These are phyloP conservation scores for Boloria euphrosyne DNA, from an alignment of 2,888 invertebrate species.

Conservation along the genomic window DNA sequence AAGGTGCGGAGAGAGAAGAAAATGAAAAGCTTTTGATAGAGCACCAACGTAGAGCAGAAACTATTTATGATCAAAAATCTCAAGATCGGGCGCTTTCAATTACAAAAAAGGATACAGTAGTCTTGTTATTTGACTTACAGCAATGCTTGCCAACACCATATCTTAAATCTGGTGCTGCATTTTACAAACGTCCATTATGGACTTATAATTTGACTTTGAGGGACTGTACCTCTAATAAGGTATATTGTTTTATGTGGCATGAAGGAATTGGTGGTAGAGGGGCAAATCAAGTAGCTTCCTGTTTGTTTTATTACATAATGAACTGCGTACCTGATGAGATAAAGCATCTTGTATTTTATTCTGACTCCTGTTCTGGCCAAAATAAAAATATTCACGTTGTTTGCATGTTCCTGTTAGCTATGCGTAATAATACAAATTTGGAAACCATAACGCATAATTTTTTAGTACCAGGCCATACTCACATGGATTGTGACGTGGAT, in stretches of 20 bases:
- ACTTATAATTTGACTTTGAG: slow-evolving; percentile 14
- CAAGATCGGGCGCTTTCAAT: not conserved
- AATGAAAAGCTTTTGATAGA: not conserved
- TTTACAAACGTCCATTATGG: slow-evolving; percentile 17
- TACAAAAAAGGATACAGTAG: slow-evolving; percentile 9
- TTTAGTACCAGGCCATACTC: slow-evolving; percentile 30
- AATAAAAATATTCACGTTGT: slow-evolving; percentile 22
- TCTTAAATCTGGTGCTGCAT: slow-evolving; percentile 3
- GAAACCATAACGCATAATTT: slow-evolving; percentile 23
- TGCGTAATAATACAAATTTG: not conserved
- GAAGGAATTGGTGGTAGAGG: slow-evolving; percentile 42
- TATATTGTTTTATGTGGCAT: slow-evolving; percentile 40
- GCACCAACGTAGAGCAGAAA: slow-evolving; percentile 9
- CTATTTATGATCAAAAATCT: not conserved
- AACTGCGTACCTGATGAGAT: slow-evolving; percentile 25
- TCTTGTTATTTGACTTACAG: slow-evolving; percentile 10
- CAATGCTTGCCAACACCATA: slow-evolving; percentile 18
- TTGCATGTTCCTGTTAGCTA: slow-evolving; percentile 18
- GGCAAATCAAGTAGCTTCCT: slow-evolving; percentile 46
- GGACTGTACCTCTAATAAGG: slow-evolving; percentile 1
- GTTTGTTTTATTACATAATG: slow-evolving; percentile 40
- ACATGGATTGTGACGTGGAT: slow-evolving; percentile 30
- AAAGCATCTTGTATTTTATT: slow-evolving; percentile 20
- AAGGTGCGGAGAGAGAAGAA: not conserved
- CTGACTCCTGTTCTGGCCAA: slow-evolving; percentile 24